A percentile compares a stretch with the other conserved stretches of the same genome.
phyloP scores from a whole-genome alignment of 2,888 invertebrate species.

The Clanis bilineata region DNA sequence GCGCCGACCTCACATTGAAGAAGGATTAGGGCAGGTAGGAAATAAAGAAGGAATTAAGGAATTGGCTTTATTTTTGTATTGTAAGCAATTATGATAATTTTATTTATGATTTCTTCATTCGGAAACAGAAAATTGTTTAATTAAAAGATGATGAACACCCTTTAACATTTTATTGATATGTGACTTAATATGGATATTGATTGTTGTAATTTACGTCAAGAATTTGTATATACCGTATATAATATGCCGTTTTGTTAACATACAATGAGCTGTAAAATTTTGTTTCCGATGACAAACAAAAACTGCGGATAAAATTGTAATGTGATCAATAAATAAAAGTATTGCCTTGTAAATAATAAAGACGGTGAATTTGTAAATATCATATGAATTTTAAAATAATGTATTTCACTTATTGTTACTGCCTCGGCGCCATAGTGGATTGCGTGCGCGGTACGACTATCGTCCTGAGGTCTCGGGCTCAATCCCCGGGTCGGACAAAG shows the following conservation, averaged over 20 bases:
- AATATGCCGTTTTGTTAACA: slow-evolving; percentile 15
- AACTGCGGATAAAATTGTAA: slow-evolving; percentile 28
- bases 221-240: not conserved
- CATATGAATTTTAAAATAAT: not conserved
- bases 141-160: not conserved
- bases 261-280: slow-evolving; percentile 12
- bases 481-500: too few species aligned
- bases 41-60: too few species aligned
- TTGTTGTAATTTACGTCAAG: slow-evolving; percentile 1
- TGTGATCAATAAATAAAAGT: slow-evolving; percentile 36
- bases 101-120: too few species aligned
- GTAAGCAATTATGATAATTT: too few species aligned
- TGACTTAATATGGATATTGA: slow-evolving; percentile 13
- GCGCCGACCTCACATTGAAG: too few species aligned
- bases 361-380: not conserved
- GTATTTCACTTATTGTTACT: not conserved
- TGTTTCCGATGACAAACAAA: slow-evolving; percentile 13
- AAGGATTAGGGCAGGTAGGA: too few species aligned
- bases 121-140: not conserved
- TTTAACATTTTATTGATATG: not conserved
- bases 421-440: too few species aligned
- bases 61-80: too few species aligned
- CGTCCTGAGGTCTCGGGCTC: too few species aligned
- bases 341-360: slow-evolving; percentile 36
- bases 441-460: too few species aligned